phyloP scores from a whole-genome alignment of 2,113 vertebrate species.

The Hyaena hyaena region DNA sequence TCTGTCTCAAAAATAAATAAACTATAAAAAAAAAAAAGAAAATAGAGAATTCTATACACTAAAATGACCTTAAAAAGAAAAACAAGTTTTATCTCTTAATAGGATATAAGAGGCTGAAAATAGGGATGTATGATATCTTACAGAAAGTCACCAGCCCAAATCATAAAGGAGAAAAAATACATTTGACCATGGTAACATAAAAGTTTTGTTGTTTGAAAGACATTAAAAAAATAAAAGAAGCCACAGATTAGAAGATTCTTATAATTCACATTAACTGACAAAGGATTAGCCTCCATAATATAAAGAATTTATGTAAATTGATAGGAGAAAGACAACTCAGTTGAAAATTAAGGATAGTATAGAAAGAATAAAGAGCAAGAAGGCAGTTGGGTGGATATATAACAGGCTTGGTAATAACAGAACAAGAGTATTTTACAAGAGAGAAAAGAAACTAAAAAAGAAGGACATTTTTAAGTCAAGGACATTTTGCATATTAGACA shows the following conservation, averaged over 20 bases:
- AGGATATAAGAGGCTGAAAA: neutral
- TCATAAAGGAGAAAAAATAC: neutral
- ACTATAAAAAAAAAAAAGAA: neutral
- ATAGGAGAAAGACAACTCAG: neutral
- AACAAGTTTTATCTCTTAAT: neutral
- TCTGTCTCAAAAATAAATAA: too few species aligned
- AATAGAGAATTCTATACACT: neutral
- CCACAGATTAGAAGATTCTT: neutral
- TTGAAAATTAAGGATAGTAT: neutral
- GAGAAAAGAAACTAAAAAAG: neutral
- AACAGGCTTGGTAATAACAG: neutral
- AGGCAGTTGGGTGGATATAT: neutral
- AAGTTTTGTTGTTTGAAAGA: neutral
- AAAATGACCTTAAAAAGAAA: conserved; percentile 8
- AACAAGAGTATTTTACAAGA: neutral
- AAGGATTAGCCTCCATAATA: neutral
- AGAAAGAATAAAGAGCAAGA: neutral
- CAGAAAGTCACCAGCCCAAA: neutral
- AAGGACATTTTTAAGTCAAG: neutral
- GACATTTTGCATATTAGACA: neutral
- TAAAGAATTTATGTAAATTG: neutral
- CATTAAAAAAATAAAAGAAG: neutral
- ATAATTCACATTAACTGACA: neutral
- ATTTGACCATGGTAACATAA: neutral
- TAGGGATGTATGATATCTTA: neutral